A percentile compares a stretch with the other conserved stretches of the same genome.
Evolutionary conservation across 2,888 invertebrate genomes (phyloP).

Genomic region (Archaeoteleia sp.): DNA sequence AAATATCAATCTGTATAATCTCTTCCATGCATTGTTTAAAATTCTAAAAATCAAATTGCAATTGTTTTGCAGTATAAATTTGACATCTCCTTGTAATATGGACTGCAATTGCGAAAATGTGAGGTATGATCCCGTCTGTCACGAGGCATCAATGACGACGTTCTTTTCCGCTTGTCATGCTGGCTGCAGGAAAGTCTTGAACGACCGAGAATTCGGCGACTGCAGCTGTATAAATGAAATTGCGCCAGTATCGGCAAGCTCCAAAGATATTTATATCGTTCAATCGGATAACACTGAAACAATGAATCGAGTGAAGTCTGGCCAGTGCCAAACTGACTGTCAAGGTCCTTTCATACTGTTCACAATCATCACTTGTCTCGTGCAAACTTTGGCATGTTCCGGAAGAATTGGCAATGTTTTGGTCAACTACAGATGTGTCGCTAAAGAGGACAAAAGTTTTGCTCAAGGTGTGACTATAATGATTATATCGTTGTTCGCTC

Average conservation of each 20-base stretch:
- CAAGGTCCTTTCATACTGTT: constrained; percentile 74
- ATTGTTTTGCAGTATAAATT: constrained; percentile 74
- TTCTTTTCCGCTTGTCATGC: constrained; percentile 86
- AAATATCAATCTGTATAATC: too few relatives aligned
- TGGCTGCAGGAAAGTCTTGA: constrained; percentile 77
- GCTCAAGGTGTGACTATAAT: constrained; percentile 80
- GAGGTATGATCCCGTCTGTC: constrained; percentile 81
- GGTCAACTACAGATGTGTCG: constrained; percentile 80
- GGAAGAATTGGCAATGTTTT: constrained; percentile 81
- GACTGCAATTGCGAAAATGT: constrained; percentile 79
- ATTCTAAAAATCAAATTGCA: constrained; percentile 13
- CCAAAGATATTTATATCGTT: constrained; percentile 31
- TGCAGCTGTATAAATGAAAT: constrained; percentile 61
- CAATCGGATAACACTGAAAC: constrained; percentile 15
- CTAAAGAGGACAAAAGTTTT: constrained; percentile 80
- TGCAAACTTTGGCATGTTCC: constrained; percentile 80
- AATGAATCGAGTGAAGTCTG: constrained; percentile 64
- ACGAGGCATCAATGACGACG: constrained; percentile 77
- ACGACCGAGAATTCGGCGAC: constrained; percentile 68
- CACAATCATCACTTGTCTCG: constrained; percentile 75
- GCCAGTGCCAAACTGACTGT: constrained; percentile 71
- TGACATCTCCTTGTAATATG: constrained; percentile 77
- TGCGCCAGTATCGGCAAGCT: constrained; percentile 4
- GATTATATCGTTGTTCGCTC: constrained; percentile 79
- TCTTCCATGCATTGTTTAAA: too few relatives aligned